Base-by-base conservation (phyloP, 2,113 vertebrate species). In the Pterocles gutturalis region DNA sequence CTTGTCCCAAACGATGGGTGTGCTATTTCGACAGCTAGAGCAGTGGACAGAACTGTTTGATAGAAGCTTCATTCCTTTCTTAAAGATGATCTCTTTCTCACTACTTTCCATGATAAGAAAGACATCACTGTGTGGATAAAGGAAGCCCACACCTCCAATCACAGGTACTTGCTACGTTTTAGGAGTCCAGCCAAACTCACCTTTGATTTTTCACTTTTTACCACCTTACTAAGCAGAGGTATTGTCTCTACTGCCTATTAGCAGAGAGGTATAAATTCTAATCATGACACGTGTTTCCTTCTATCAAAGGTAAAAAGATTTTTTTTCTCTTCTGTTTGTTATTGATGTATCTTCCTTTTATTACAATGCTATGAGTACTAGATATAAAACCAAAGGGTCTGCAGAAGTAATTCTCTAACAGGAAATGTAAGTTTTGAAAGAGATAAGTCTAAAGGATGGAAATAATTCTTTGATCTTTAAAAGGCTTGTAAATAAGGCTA, bases 191-290 rank as follows among this genome's bases (percentile, higher is more conserved):
- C 10, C 7, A 41, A 67, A 55, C 4, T 38, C 22, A 29, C 28
- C 11, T 64, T 20, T 36, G 28, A 51, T 55, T 67, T 73, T 46
- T 65, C 13, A 17, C 15, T 57, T 28, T 65, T 66, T 28, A n/a
- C 4, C 4, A 29, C 13, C 17, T n/a, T 49, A 25, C 6, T 60
- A 53, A 38, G 13, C 3, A 4, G 2, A 2, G 1, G 2, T 48
- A 29, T 25, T 49, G 7, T 49, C 31, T 62, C 24, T 11, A n/a
- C 5, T 36, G 10, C 6, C 31, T 72, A 21, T 48, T 72, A 72
- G 4, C 7, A 25, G 38, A 14, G 14, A 55, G 13, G 4, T 43
- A n/a, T 16, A 48, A 65, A 16, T 14, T 36, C n/a, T 66, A 55
- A 33, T 29, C 7, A 22, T 38, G 31, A 10, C 28, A 29, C 4